These are phyloP conservation scores for Casuarius casuarius DNA, from an alignment of 2,113 vertebrate genomes.

Conservation along the genomic window DNA sequence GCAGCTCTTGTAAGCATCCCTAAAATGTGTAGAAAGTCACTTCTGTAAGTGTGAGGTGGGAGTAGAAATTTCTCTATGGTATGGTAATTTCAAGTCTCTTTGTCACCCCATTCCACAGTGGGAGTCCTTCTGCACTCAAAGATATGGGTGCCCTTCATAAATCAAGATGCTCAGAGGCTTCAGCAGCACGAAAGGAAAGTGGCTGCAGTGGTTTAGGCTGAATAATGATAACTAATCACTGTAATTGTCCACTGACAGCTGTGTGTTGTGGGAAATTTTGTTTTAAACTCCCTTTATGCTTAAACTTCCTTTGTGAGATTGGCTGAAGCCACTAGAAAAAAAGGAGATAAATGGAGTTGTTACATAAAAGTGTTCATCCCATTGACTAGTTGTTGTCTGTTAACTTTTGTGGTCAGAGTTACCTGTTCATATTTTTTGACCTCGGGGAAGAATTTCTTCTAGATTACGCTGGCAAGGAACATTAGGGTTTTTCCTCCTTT, in stretches of 20 bases:
- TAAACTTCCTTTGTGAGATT: neutral
- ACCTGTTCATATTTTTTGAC: neutral
- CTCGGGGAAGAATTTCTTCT: neutral
- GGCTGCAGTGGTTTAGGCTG: neutral
- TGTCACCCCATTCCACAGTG: neutral
- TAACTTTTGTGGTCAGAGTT: neutral
- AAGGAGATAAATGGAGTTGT: neutral
- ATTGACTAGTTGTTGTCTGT: neutral
- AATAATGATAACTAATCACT: neutral
- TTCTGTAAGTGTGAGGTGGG: neutral
- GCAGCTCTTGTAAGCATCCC: conserved; percentile 82
- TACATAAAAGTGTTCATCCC: neutral
- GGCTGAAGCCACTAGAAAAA: neutral
- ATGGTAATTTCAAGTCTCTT: neutral
- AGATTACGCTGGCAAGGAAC: neutral
- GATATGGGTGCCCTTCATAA: neutral
- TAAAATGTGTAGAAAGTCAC: neutral
- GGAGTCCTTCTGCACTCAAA: neutral
- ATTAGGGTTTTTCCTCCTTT: neutral
- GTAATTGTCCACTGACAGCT: neutral
- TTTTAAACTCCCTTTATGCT: neutral
- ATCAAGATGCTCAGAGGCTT: neutral
- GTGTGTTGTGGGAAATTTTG: neutral
- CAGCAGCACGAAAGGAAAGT: neutral
- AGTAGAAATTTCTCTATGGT: neutral